These are phyloP conservation scores for Oedothorax gibbosus DNA, from an alignment of 1,140 invertebrate species.

Conservation along the genomic window DNA sequence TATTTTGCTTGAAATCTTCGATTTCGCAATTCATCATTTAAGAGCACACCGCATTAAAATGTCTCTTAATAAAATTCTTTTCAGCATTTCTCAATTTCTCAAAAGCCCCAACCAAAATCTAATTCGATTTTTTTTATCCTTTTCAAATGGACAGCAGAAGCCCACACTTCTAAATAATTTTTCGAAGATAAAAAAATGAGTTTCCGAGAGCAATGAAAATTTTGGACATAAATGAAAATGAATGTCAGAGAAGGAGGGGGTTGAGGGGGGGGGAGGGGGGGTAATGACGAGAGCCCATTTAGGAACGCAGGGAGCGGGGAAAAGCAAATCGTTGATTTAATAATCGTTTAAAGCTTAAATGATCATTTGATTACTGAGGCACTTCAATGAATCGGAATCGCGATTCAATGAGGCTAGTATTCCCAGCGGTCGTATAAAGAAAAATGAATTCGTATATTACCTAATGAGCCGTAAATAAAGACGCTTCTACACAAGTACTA, in stretches of 20 bases:
- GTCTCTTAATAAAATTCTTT: no score
- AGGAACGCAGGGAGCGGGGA: no score
- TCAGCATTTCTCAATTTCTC: no score
- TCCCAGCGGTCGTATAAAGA: not conserved
- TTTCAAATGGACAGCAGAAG: no score
- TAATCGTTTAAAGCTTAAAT: slow-evolving; percentile 9
- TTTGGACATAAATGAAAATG: not conserved
- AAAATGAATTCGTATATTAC: slow-evolving; percentile 9
- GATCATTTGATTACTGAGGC: slow-evolving; percentile 6
- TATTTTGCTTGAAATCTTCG: no score
- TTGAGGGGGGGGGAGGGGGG: not conserved
- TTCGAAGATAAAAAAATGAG: not conserved
- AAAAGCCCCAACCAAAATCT: no score
- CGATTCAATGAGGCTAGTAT: slow-evolving; percentile 1
- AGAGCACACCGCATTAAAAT: no score
- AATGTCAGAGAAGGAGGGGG: not conserved
- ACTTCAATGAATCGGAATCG: not conserved
- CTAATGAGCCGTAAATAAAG: slow-evolving; percentile 10
- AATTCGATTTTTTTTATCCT: no score
- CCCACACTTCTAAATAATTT: no score
- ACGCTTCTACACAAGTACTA: not conserved
- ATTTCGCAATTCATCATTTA: no score
- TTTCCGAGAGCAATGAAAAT: not conserved
- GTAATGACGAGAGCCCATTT: no score
- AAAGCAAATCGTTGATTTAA: not conserved